Evolutionary conservation across 2,797 vertebrate species (phyloP).

Genomic region (Astyanax mexicanus): DNA sequence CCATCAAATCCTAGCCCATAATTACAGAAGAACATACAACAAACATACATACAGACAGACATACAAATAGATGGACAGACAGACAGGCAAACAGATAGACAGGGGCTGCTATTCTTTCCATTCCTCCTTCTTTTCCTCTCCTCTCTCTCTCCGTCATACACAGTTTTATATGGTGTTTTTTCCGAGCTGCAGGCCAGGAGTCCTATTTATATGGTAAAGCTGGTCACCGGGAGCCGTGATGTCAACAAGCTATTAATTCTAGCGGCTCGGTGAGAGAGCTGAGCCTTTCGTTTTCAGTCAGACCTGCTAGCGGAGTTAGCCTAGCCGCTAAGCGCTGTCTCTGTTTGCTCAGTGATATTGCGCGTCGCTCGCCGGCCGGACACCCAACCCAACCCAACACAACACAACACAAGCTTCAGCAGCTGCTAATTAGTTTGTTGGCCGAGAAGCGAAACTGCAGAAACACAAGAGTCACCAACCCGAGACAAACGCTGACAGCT

Average conservation of each 20-base stretch:
- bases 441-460: background rate
- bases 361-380: slow-evolving; percentile 49
- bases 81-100: background rate
- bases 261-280: background rate
- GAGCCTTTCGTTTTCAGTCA: slow-evolving; percentile 27
- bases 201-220: slow-evolving; percentile 8
- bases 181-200: background rate
- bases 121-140: background rate
- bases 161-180: background rate
- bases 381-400: no score
- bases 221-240: slow-evolving; percentile 2
- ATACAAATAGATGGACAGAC: no score
- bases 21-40: no score
- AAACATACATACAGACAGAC: no score
- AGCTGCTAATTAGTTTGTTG: slow-evolving; percentile 1
- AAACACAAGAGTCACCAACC: slow-evolving; percentile 9
- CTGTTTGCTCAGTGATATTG: slow-evolving; percentile 67
- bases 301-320: slow-evolving; percentile 3
- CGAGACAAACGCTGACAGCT: slow-evolving; percentile 41
- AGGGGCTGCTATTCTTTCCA: background rate
- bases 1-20: no score
- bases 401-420: background rate
- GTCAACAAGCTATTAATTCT: slow-evolving; percentile 23
- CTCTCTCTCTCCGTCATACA: background rate
- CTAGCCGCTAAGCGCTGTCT: slow-evolving; percentile 52